Evolutionary conservation across 2,888 invertebrate genomes (phyloP), one percentile per base, ranked within the genome.

Genomic region (Mylabris sibirica): DNA sequence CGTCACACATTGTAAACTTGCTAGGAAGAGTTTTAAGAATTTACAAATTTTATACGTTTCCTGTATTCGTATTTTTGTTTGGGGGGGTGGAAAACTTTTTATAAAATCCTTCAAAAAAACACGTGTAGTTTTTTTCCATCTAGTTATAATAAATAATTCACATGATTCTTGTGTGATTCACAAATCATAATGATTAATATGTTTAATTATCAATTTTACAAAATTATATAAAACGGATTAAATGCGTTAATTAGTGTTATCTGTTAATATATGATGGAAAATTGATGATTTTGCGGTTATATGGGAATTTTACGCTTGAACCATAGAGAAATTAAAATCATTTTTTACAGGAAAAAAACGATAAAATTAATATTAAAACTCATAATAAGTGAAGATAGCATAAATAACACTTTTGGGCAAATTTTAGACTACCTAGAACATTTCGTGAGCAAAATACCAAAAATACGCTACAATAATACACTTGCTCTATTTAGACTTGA

Each of bases 41-140:
- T 59, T 44, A 63, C 41, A 59, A 44, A 65, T 62, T 68, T 68
- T 69, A 69, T 65, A 61, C 63, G 63, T 69, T 69, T 65, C 44
- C 34, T 30, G 30, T 30, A n/a, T 17, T 35, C 22, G 22, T 53
- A 26, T 57, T 57, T 26, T 12, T 14, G 24, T 57, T 24, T 30
- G 30, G 30, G 30, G 30, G 57, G 30, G 30, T 4, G 30, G 57
- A n/a, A 26, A 57, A 1, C 14, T 57, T 53, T 12, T 1, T 17
- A 17, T 2, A 24, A 26, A 53, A 26, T 20, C 61, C 26, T 68
- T 64, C 61, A 60, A 57, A 60, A 30, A 34, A 2, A n/a, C 12
- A n/a, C n/a, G n/a, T n/a, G n/a, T n/a, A 3, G 30, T 44, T 5
- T 38, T 38, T 38, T 38, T 14, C 38, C 38, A 38, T 11, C 11